A percentile compares a stretch with the other conserved stretches of the same genome.
Conservation (phyloP, 92 coral and sea anemone species). For the Zoanthus sociatus region DNA sequence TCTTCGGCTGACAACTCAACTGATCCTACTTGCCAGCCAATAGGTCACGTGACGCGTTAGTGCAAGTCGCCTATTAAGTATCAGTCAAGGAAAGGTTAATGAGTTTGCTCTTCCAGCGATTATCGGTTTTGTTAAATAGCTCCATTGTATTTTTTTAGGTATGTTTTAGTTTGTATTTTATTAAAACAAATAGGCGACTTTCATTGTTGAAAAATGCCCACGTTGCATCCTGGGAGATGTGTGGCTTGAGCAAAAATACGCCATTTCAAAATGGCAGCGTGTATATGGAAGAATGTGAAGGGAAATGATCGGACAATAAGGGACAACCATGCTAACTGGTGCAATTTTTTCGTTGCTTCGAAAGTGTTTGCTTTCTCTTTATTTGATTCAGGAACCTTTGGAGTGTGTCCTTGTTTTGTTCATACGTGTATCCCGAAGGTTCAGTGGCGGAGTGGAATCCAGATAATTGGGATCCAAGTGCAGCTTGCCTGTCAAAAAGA, state of each 20-base stretch:
- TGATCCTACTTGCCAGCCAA: too few relatives aligned
- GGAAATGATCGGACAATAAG: not conserved
- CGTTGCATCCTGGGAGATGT: not conserved
- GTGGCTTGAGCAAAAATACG: constrained; percentile 12
- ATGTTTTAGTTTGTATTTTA: too few relatives aligned
- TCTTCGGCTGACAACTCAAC: too few relatives aligned
- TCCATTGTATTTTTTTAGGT: too few relatives aligned
- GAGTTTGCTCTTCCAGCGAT: too few relatives aligned
- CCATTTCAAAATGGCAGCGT: constrained; percentile 15
- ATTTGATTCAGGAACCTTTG: not conserved
- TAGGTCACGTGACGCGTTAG: too few relatives aligned
- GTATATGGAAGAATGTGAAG: constrained; percentile 1
- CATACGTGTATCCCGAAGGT: not conserved
- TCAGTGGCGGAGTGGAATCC: not conserved
- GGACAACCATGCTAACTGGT: too few relatives aligned
- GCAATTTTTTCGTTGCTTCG: not conserved
- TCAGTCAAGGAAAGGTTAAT: too few relatives aligned
- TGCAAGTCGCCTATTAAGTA: too few relatives aligned
- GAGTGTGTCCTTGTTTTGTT: not conserved
- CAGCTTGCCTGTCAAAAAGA: not conserved
- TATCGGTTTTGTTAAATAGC: too few relatives aligned
- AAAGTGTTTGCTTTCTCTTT: not conserved
- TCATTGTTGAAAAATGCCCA: not conserved
- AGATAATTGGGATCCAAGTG: not conserved
- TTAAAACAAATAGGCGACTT: not conserved